Percentiles rank a stretch among this genome's conserved stretches.
phyloP scores from a whole-genome alignment of 1,140 invertebrate species.

The Pararge aegeria region DNA sequence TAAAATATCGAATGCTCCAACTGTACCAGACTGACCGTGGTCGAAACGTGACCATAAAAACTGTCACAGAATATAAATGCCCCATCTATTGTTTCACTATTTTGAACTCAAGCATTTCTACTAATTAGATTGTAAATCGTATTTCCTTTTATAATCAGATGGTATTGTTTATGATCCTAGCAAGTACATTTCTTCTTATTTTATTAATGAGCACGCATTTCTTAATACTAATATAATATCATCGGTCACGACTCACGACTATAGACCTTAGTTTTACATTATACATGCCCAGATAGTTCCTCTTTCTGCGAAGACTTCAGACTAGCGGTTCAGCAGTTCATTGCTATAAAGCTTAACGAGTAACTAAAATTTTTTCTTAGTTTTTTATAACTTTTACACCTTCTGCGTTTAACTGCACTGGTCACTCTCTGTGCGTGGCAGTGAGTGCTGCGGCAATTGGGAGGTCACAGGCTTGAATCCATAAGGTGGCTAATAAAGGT shows the following conservation, averaged over 20 bases:
- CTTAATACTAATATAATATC: slow-evolving; percentile 18
- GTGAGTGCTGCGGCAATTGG: no score
- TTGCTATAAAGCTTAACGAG: no score
- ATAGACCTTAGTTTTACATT: background rate
- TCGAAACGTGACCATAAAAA: slow-evolving; percentile 55
- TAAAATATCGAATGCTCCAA: slow-evolving; percentile 45
- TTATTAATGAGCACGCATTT: slow-evolving; percentile 15
- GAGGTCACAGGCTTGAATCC: no score
- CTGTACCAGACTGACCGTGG: slow-evolving; percentile 41
- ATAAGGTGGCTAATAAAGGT: no score
- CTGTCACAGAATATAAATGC: slow-evolving; percentile 55
- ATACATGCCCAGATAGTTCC: background rate
- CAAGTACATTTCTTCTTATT: slow-evolving; percentile 29
- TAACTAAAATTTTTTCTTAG: no score
- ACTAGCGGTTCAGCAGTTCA: no score
- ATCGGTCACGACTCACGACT: slow-evolving; percentile 17
- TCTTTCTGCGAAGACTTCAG: background rate
- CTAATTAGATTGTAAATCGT: slow-evolving; percentile 22
- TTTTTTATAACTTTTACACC: no score
- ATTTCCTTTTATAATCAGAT: slow-evolving; percentile 19
- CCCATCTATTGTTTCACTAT: slow-evolving; percentile 15
- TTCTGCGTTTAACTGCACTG: no score
- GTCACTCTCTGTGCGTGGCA: no score
- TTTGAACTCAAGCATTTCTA: slow-evolving; percentile 23
- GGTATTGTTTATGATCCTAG: slow-evolving; percentile 28